These are phyloP conservation scores for Litoditis marina DNA, from an alignment of 2,888 invertebrate genomes.

Conservation along the genomic window DNA sequence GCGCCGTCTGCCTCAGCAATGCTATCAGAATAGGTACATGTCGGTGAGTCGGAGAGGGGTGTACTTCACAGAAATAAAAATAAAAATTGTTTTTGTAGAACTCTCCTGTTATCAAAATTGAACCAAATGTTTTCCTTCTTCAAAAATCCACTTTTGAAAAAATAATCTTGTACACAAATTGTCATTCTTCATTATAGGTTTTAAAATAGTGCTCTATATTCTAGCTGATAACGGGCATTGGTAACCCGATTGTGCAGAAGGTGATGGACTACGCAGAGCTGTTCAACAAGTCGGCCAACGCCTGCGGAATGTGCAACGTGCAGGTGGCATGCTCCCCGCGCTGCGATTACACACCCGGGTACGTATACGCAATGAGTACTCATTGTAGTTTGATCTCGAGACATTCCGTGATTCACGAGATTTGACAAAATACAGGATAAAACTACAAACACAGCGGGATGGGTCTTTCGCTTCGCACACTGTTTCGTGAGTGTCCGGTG, in stretches of 20 bases:
- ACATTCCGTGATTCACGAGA: too few relatives aligned
- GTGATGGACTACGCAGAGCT: conserved; percentile 56
- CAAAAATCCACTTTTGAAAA: not conserved
- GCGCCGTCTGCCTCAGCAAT: conserved; percentile 48
- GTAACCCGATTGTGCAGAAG: conserved; percentile 54
- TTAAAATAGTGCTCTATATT: not conserved
- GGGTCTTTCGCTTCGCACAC: too few relatives aligned
- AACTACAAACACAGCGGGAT: too few relatives aligned
- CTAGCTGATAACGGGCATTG: conserved; percentile 53
- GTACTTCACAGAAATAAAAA: too few relatives aligned
- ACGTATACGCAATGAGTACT: too few relatives aligned
- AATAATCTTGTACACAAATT: not conserved
- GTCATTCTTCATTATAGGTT: not conserved
- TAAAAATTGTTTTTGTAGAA: too few relatives aligned
- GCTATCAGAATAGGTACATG: conserved; percentile 55
- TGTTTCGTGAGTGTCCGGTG: too few relatives aligned
- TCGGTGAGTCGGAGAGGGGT: conserved; percentile 43
- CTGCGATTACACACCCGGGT: conserved; percentile 44
- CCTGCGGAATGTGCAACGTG: conserved; percentile 59
- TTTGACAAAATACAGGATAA: too few relatives aligned
- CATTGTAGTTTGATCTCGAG: too few relatives aligned
- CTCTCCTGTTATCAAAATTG: too few relatives aligned
- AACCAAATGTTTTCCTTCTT: too few relatives aligned
- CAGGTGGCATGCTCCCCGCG: conserved; percentile 45
- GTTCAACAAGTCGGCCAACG: conserved; percentile 53